Percentiles rank a stretch among this genome's conserved stretches.
Conservation (phyloP, 2,888 invertebrate genomes). For the Nephrotoma guestfalica region DNA sequence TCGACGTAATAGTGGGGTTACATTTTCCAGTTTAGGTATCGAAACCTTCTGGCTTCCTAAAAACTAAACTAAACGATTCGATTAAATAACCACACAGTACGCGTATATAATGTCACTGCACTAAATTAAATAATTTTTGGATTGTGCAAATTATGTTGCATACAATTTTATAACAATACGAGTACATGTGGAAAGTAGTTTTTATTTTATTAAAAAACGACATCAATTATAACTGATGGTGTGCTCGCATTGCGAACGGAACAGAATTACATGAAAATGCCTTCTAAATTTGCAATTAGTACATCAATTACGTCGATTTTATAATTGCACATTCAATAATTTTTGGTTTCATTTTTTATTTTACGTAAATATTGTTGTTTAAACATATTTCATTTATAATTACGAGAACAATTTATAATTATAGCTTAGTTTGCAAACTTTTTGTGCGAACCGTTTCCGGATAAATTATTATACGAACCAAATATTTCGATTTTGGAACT, state of each 20-base stretch:
- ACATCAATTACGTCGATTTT: background rate
- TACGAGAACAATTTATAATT: background rate
- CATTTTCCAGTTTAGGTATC: background rate
- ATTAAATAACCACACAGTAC: background rate
- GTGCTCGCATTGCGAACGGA: background rate
- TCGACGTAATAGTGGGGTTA: too few relatives aligned
- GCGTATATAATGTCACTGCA: background rate
- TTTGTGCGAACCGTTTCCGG: background rate
- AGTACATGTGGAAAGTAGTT: background rate
- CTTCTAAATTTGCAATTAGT: background rate
- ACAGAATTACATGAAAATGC: background rate
- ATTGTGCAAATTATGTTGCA: background rate
- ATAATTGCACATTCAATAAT: background rate
- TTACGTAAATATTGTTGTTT: background rate
- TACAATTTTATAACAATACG: background rate
- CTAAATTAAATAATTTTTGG: background rate
- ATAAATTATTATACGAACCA: background rate
- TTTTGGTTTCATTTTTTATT: background rate
- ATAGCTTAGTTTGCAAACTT: background rate
- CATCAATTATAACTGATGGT: background rate
- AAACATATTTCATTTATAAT: background rate
- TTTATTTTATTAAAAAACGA: background rate
- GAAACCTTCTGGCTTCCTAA: background rate
- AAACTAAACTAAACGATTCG: background rate
- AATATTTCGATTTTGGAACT: background rate